phyloP scores from a whole-genome alignment of 1,140 invertebrate species.

The Amyelois transitella region DNA sequence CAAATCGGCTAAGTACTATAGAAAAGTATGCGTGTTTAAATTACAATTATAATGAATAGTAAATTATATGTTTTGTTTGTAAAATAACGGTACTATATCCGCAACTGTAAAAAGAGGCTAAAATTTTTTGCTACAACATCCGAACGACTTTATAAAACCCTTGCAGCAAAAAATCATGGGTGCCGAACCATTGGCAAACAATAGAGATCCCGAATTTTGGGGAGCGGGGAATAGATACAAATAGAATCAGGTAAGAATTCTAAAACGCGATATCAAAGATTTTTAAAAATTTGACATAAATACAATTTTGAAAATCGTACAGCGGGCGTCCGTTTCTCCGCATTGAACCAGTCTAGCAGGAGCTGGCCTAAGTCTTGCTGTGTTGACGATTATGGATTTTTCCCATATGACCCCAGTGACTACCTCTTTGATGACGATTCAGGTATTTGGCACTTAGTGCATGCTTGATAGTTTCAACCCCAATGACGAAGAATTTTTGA shows the following conservation, averaged over 20 bases:
- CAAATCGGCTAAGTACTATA: no score
- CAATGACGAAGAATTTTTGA: conserved; percentile 55
- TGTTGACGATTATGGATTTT: conserved; percentile 4
- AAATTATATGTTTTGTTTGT: no score
- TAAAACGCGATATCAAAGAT: conserved; percentile 44
- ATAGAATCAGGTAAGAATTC: conserved; percentile 47
- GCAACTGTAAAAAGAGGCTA: no score
- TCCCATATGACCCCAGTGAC: conserved; percentile 27
- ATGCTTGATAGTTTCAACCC: conserved; percentile 34
- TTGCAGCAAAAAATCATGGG: conserved; percentile 25
- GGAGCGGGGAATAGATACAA: conserved; percentile 29
- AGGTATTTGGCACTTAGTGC: conserved; percentile 58
- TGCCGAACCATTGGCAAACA: conserved; percentile 3
- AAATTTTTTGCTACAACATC: no score
- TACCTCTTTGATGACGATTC: conserved; percentile 48
- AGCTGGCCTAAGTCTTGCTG: conserved; percentile 41
- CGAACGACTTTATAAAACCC: no score
- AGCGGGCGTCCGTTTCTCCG: conserved; percentile 56
- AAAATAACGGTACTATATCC: no score
- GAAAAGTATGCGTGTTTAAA: no score
- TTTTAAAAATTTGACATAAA: conserved; percentile 26
- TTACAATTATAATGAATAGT: no score
- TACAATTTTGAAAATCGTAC: conserved; percentile 12
- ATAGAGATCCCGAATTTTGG: conserved; percentile 14
- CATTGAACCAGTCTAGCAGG: conserved; percentile 46